Evolutionary conservation across 2,113 vertebrate genomes (phyloP).

Genomic region (Aspidoscelis tigris): DNA sequence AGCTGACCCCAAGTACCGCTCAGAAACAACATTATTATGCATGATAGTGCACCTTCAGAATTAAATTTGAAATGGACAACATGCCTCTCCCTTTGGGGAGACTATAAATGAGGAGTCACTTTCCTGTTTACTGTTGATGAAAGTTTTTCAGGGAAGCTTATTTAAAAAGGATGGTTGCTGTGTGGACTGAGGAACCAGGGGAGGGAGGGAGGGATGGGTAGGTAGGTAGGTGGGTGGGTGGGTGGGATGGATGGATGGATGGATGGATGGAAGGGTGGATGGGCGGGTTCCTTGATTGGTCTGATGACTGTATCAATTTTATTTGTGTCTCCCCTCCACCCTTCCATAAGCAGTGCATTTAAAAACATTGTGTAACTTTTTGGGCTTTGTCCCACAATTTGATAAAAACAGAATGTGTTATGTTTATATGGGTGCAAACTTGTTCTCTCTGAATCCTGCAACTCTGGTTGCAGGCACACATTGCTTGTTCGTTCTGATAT

Average conservation of each 20-base stretch:
- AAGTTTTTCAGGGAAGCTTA: background rate
- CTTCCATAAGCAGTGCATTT: background rate
- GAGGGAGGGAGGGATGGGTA: too few species aligned
- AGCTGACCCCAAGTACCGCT: background rate
- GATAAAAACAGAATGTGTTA: conserved; percentile 6
- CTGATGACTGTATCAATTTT: too few species aligned
- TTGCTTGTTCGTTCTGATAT: background rate
- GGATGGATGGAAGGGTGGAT: too few species aligned
- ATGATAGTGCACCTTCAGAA: background rate
- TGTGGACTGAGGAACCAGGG: too few species aligned
- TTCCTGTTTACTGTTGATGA: background rate
- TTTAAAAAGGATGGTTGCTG: background rate
- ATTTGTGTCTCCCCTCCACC: background rate
- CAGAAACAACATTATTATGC: background rate
- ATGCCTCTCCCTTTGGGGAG: background rate
- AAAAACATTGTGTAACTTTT: background rate
- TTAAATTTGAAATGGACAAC: background rate
- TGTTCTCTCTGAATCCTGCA: background rate
- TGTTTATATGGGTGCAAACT: background rate
- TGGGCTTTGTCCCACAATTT: background rate
- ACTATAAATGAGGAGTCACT: background rate
- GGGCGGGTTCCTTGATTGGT: too few species aligned
- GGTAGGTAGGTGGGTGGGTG: too few species aligned
- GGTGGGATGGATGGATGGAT: too few species aligned
- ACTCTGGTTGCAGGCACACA: background rate